phyloP scores from a whole-genome alignment of 2,113 vertebrate species.

The Salvator merianae region DNA sequence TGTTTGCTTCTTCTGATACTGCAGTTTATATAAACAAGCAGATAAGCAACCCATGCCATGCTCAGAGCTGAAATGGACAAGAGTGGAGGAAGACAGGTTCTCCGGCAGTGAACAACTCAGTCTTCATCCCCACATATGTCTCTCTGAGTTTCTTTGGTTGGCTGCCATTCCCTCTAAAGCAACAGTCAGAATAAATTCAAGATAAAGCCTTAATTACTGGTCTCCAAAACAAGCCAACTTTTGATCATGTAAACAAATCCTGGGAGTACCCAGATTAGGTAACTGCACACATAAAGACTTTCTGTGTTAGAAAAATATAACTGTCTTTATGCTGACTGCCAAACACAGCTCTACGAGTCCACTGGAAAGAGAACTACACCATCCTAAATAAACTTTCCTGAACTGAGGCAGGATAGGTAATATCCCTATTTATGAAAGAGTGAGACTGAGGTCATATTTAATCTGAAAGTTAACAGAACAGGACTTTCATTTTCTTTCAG shows the following conservation, averaged over 20 bases:
- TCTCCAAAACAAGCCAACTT: not conserved
- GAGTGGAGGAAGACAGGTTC: not conserved
- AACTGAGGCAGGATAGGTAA: conserved; percentile 37
- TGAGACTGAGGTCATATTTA: conserved; percentile 31
- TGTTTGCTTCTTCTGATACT: no score
- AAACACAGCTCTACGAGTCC: not conserved
- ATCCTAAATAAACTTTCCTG: conserved; percentile 22
- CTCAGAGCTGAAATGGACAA: not conserved
- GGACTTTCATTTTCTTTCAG: conserved; percentile 28
- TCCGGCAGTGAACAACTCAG: not conserved
- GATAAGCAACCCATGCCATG: not conserved
- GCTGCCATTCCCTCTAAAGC: no score
- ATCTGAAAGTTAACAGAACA: conserved; percentile 24
- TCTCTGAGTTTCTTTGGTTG: not conserved
- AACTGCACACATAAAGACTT: not conserved
- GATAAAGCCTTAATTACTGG: not conserved
- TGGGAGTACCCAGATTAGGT: not conserved
- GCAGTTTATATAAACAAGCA: no score
- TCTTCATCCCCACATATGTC: not conserved
- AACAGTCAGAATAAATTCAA: not conserved
- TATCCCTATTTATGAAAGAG: conserved; percentile 43
- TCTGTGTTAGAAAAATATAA: not conserved
- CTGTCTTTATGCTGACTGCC: not conserved
- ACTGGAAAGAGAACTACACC: not conserved
- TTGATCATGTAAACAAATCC: not conserved